Evolutionary conservation across 2,888 invertebrate genomes (phyloP).

Genomic region (Athalia circularis): DNA sequence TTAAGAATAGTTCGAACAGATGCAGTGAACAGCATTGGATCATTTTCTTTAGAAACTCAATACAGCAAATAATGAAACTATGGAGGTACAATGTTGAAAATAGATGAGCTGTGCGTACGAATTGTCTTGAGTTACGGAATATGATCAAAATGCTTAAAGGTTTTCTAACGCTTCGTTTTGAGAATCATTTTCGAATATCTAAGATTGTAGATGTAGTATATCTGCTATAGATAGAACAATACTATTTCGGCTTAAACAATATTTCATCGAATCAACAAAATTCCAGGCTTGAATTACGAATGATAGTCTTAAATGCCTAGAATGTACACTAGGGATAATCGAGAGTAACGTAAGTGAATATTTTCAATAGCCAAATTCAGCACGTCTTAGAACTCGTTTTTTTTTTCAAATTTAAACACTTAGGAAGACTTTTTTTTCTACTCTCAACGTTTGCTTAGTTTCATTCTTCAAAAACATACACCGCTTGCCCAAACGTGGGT

Average conservation of each 20-base stretch:
- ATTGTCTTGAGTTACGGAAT: no score
- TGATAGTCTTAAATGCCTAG: no score
- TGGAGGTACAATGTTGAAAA: not conserved
- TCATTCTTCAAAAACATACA: not conserved
- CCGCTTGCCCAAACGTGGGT: conserved; percentile 14
- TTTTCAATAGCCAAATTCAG: conserved; percentile 23
- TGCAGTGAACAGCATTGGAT: conserved; percentile 24
- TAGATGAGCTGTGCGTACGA: not conserved
- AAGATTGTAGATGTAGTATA: no score
- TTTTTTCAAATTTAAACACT: conserved; percentile 19
- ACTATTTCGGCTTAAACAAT: no score
- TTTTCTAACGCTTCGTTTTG: no score
- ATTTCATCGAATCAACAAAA: no score
- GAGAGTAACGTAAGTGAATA: conserved; percentile 17
- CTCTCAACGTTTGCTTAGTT: not conserved
- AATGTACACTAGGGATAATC: conserved; percentile 1
- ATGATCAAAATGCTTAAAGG: no score
- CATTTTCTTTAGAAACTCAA: not conserved
- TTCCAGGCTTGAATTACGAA: no score
- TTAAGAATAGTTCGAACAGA: conserved; percentile 20
- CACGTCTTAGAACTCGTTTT: conserved; percentile 1
- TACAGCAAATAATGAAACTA: conserved; percentile 1
- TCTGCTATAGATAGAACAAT: no score
- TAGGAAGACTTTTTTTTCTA: conserved; percentile 23
- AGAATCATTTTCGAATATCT: no score